Evolutionary conservation across 2,797 vertebrate species (phyloP).

Genomic region (Lacerta viridis): DNA sequence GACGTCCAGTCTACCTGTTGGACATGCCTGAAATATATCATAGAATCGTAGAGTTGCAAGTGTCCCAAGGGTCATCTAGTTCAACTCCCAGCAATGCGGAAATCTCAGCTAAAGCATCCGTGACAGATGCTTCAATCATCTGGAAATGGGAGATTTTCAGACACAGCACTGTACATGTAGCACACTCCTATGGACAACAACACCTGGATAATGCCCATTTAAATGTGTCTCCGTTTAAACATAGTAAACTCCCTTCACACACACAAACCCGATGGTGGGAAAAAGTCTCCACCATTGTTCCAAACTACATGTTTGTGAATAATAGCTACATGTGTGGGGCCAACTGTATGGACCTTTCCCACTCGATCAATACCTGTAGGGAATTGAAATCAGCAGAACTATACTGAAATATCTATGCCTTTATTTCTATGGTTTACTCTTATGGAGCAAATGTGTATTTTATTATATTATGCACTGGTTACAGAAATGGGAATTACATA

Average conservation of each 20-base stretch:
- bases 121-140: no score
- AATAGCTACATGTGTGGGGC: background rate
- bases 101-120: no score
- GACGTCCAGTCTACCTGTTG: no score
- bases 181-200: background rate
- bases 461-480: background rate
- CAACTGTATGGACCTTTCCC: background rate
- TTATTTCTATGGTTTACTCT: background rate
- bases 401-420: background rate
- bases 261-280: no score
- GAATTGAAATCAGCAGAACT: background rate
- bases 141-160: background rate
- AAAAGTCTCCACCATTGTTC: background rate
- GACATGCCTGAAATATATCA: background rate
- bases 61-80: no score
- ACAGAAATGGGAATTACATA: background rate
- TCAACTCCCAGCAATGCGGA: no score
- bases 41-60: no score
- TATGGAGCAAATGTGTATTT: background rate
- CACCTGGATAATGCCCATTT: background rate
- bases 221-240: background rate
- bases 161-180: background rate
- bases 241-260: background rate
- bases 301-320: background rate
- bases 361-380: background rate